Evolutionary conservation across 2,888 invertebrate species (phyloP), one percentile per base, ranked within the genome.

Genomic region (Tetramorium bicarinatum): DNA sequence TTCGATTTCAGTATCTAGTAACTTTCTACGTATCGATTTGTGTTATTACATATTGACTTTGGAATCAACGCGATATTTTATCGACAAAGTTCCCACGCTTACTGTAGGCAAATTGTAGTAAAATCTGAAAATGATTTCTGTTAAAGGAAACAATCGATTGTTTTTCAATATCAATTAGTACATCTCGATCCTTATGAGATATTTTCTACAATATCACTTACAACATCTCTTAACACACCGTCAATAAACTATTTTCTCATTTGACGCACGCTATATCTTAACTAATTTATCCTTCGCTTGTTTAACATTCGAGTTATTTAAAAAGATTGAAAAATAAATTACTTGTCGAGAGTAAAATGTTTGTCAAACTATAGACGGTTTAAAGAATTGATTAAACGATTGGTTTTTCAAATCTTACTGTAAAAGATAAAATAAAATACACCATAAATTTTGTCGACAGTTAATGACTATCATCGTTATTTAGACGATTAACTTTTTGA

Each of bases 31-130:
- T 61, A 52, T 76, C 41, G 25, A 54, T 44, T 52, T 15, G 21
- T 54, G 77, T 44, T 29, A 7, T 64, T 80, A 67, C 52, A 49
- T 83, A 83, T 83, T 80, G 61, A 83, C 62, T 69, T 59, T 80
- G 67, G 15, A 13, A 59, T 18, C 25, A 52, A 47, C 59, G 71
- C 34, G 34, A 74, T 18, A 47, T 38, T 62, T 21, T 47, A 34
- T 47, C 79, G 18, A 74, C n/a, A 3, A 72, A 61, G 74, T 59
- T 79, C 6, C 11, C 44, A 34, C 29, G 15, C 34, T 61, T 62
- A 38, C 77, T 64, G 21, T 69, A 77, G 77, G 59, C 72, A 44
- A 69, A 49, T 69, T 69, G 66, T 56, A 66, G 72, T 56, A 52
- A 76, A 80, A 72, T 66, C n/a, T 49, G 29, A 29, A 52, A 74